These are phyloP conservation scores for Hirtodrosophila trivittata DNA, from an alignment of 2,888 invertebrate species.

Conservation along the genomic window DNA sequence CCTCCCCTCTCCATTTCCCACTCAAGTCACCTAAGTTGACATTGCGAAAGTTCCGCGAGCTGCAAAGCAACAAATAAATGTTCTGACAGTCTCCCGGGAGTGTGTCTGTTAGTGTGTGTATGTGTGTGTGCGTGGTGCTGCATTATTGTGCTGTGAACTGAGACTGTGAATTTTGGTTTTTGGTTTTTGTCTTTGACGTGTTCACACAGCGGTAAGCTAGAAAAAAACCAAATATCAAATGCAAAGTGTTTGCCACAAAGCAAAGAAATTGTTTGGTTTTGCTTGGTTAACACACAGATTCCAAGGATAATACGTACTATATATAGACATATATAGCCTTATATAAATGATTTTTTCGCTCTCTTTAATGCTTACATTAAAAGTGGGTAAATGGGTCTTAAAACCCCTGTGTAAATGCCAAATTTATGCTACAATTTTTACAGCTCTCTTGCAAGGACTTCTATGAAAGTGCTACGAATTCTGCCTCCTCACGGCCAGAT, in stretches of 20 bases:
- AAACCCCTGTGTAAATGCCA: no score
- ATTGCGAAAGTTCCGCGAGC: constrained; percentile 45
- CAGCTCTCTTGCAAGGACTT: no score
- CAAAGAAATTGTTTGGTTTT: constrained; percentile 36
- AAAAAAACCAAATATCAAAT: constrained; percentile 25
- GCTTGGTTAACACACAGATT: constrained; percentile 25
- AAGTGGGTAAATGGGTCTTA: no score
- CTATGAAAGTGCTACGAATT: no score
- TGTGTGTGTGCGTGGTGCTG: constrained; percentile 3
- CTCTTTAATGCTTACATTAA: background rate
- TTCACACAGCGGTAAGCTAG: constrained; percentile 7
- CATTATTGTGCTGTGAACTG: constrained; percentile 17
- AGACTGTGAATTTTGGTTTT: constrained; percentile 11
- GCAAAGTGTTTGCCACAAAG: constrained; percentile 27
- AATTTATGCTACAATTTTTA: no score
- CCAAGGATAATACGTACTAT: constrained; percentile 1
- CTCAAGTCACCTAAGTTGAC: constrained; percentile 22
- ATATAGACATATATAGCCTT: background rate
- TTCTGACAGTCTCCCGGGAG: constrained; percentile 6
- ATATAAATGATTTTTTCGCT: background rate
- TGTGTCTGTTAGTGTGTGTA: background rate
- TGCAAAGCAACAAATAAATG: constrained; percentile 26
- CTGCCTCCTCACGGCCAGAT: no score
- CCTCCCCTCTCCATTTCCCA: background rate
- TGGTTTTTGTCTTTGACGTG: constrained; percentile 18